phyloP scores from a whole-genome alignment of 1,140 invertebrate genomes.

The Bombus terrestris region DNA sequence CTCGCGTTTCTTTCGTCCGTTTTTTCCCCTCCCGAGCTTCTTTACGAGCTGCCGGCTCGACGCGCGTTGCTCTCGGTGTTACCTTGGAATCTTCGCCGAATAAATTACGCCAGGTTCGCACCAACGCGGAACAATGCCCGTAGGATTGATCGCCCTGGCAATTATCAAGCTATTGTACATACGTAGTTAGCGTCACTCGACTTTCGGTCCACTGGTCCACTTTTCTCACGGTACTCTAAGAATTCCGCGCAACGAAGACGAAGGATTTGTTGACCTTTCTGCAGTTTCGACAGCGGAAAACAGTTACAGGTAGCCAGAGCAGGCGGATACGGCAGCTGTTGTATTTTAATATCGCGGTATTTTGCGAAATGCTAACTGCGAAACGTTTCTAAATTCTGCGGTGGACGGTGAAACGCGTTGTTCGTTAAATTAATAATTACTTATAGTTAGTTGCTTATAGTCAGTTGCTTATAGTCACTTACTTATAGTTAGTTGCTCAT shows the following conservation, averaged over 20 bases:
- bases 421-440: too few species aligned
- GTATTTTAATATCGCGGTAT: too few species aligned
- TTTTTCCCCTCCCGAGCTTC: neutral
- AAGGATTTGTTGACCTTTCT: too few species aligned
- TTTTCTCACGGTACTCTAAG: neutral
- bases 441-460: too few species aligned
- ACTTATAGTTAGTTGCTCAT: too few species aligned
- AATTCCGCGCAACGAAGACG: neutral
- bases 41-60: neutral
- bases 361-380: too few species aligned
- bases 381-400: too few species aligned
- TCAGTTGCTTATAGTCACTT: too few species aligned
- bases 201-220: neutral
- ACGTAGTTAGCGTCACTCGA: neutral
- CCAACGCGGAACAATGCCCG: constrained; percentile 4
- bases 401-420: too few species aligned
- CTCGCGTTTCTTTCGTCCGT: constrained; percentile 19
- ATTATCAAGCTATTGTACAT: neutral
- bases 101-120: constrained; percentile 12
- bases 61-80: neutral
- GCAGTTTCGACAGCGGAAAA: too few species aligned
- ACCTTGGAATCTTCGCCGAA: constrained; percentile 10
- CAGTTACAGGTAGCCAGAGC: too few species aligned
- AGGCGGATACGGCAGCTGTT: too few species aligned
- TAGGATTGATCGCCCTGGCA: neutral